Base-by-base conservation (phyloP, 2,888 invertebrate species). In the Cybosia mesomella region DNA sequence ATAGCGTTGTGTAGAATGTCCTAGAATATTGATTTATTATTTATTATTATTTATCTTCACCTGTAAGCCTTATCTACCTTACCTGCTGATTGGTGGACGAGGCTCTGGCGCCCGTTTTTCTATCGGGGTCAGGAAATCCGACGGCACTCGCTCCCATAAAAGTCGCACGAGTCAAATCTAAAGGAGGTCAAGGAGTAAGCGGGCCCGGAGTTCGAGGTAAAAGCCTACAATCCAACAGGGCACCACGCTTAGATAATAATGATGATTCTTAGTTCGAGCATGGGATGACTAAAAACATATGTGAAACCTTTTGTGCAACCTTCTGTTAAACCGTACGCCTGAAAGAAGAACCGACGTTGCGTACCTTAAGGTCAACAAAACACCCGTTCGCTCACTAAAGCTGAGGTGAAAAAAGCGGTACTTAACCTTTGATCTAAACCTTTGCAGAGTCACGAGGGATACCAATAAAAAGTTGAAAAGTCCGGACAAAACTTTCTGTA, bases 391-490 rank as follows among this genome's bases (percentile, higher is more conserved):
- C 54, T 21, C 53, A 64, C 24, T 49, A 58, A 55, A 65, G 24
- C 53, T 67, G 64, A 67, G 67, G 68, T 69, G 63, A 68, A 73
- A 72, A 5, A 65, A 24, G 28, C 32, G 55, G 55, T 65, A 66
- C 57, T 39, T 64, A 63, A 58, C 59, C 67, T 71, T 65, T 67
- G 70, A 70, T 67, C 68, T 54, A 36, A 21, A 62, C 64, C 70
- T 61, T 58, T 24, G 65, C 58, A 63, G 67, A 57, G 21, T 36
- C 32, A 34, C 63, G 0, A 59, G 43, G 43, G 54, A 28, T 1
- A 43, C 28, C 32, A 59, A 54, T 18, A 32, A 21, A 32, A 60
- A 13, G 61, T 57, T 49, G 15, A 34, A 62, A 61, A 57, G 36
- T 34, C 9, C 21, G 61, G 66, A 67, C 21, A 18, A 39, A 21